Base-by-base conservation (phyloP, 2,888 invertebrate genomes). In the Elmis aenea region DNA sequence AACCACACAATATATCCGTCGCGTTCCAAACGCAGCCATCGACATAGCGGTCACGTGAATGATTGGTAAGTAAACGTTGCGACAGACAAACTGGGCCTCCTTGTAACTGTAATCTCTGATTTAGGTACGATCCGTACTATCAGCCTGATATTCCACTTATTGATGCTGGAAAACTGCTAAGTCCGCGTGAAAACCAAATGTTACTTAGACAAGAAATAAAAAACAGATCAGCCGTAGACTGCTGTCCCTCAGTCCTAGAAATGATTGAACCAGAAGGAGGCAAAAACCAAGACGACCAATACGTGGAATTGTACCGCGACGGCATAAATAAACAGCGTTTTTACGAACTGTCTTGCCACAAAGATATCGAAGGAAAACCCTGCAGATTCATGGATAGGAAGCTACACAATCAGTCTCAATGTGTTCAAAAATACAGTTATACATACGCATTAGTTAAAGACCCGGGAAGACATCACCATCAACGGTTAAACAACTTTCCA, bases 381-480 rank as follows among this genome's bases (percentile, higher is more conserved):
- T 91, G 91, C 61, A 72, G 75, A 41, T 85, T 82, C 67, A 72
- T 85, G 52, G 81, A 82, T 66, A 72, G 75, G 8, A 70, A 76
- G 38, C 70, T 81, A 26, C 74, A 73, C 62, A 75, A 75, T 57
- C 45, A 43, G 45, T 85, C 87, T n/a, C 72, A 75, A 55, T 91
- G 91, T 69, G 81, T 85, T 26, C 90, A 91, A 64, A 81, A 83
- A 64, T 86, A 83, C 66, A 83, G 86, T 26, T 89, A 83, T 62
- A 81, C 85, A 2, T 91, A 91, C 69, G 91, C 90, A 34, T 72
- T 90, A 50, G 83, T 89, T 37, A 75, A 83, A 52, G 80, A 81
- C 58, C 71, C 70, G 45, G 71, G 69, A 30, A 72, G 64, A 37
- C 64, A 51, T 55, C 54, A 54, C 25, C 56, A 56, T 32, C 57